A percentile compares a stretch with the other conserved stretches of the same genome.
Evolutionary conservation across 1,140 invertebrate genomes (phyloP).

Genomic region (Diuraphis noxia): DNA sequence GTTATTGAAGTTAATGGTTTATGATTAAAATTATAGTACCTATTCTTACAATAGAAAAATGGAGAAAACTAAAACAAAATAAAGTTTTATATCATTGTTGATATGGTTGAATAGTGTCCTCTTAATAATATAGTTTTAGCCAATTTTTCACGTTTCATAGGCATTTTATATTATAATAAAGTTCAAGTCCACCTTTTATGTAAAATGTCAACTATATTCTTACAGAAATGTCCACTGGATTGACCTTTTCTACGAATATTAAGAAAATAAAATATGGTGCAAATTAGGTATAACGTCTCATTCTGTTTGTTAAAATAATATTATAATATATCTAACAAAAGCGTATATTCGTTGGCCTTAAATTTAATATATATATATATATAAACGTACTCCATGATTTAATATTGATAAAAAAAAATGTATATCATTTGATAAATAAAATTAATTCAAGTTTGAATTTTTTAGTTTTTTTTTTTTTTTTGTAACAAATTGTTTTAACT

Average conservation of each 20-base stretch:
- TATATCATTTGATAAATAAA: not conserved
- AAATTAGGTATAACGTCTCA: constrained; percentile 11
- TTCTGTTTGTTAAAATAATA: not conserved
- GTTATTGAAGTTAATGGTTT: not conserved
- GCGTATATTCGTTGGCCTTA: not conserved
- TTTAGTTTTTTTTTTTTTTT: not conserved
- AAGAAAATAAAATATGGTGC: constrained; percentile 20
- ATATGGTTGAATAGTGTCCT: constrained; percentile 24
- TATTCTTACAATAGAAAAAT: not conserved
- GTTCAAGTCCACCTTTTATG: constrained; percentile 40
- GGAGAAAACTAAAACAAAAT: not conserved
- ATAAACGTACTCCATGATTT: not conserved
- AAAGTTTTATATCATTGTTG: constrained; percentile 5
- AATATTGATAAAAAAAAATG: not conserved
- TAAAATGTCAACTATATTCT: constrained; percentile 51
- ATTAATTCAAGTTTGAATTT: not conserved
- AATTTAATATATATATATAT: not conserved
- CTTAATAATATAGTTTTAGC: not conserved
- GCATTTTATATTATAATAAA: constrained; percentile 30
- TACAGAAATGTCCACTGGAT: constrained; percentile 47
- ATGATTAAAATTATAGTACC: not conserved
- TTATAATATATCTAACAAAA: not conserved
- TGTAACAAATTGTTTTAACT: not conserved
- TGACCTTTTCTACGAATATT: constrained; percentile 35
- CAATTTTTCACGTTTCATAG: not conserved